A percentile compares a stretch with the other conserved stretches of the same genome.
phyloP scores from a whole-genome alignment of 2,797 vertebrate genomes.

The Geranospiza caerulescens region DNA sequence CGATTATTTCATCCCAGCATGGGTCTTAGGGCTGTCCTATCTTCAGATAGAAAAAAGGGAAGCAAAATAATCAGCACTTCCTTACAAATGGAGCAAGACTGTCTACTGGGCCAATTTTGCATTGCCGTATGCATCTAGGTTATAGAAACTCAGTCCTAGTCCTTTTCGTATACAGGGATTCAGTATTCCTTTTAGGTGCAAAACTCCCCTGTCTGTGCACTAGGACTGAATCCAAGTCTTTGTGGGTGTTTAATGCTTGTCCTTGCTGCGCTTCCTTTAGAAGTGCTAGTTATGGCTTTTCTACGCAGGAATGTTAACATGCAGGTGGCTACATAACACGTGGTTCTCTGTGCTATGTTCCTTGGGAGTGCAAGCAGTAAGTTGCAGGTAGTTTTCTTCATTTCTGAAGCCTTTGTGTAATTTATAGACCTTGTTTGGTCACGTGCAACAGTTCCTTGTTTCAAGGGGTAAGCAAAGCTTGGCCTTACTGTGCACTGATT shows the following conservation, averaged over 20 bases:
- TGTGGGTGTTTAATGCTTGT: neutral
- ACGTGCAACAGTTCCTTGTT: neutral
- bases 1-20: neutral
- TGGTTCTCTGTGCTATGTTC: rapidly evolving
- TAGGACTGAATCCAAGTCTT: neutral
- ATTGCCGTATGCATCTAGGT: neutral
- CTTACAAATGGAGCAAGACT: neutral
- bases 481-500: rapidly evolving
- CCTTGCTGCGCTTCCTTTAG: neutral
- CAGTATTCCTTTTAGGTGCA: neutral
- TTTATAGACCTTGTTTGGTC: neutral
- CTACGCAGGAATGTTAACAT: neutral
- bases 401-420: neutral
- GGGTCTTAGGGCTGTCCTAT: neutral
- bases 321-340: rapidly evolving
- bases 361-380: neutral
- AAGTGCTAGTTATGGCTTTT: neutral
- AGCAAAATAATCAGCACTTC: neutral
- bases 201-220: rapidly evolving
- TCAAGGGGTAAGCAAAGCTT: neutral
- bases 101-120: neutral
- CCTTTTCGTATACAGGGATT: neutral
- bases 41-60: neutral
- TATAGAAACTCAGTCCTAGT: neutral
- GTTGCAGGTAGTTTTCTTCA: neutral